These are phyloP conservation scores for Zaprionus lineosus DNA, from an alignment of 2,888 invertebrate species.

Conservation along the genomic window DNA sequence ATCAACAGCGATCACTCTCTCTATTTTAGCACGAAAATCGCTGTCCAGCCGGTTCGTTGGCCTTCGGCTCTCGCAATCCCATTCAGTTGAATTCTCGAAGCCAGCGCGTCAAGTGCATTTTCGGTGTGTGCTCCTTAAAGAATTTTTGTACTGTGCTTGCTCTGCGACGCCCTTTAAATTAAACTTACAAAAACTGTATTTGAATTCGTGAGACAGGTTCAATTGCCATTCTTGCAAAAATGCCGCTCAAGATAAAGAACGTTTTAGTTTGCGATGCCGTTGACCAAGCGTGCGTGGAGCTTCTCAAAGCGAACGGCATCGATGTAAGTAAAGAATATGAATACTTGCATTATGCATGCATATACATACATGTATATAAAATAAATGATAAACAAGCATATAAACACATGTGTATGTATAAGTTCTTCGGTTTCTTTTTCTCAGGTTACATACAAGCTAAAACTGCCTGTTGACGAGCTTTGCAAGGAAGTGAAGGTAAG, in stretches of 20 bases:
- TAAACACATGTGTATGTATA: no score
- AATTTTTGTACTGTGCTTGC: constrained; percentile 2
- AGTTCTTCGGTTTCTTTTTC: constrained; percentile 32
- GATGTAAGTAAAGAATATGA: constrained; percentile 88
- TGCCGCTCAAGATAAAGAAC: constrained; percentile 87
- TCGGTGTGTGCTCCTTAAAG: constrained; percentile 9
- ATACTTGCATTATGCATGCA: no score
- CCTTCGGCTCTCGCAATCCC: constrained; percentile 18
- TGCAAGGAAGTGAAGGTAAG: constrained; percentile 92
- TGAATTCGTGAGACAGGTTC: not conserved
- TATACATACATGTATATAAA: not conserved
- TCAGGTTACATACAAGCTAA: constrained; percentile 87
- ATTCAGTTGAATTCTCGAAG: constrained; percentile 54
- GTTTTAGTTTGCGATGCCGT: constrained; percentile 97
- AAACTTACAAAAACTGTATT: constrained; percentile 4
- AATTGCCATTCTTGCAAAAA: constrained; percentile 56
- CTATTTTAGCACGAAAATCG: no score
- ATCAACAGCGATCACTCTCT: constrained; percentile 22
- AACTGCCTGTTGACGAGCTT: constrained; percentile 90
- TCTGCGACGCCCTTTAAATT: constrained; percentile 1
- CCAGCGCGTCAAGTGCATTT: constrained; percentile 30
- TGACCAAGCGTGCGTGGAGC: constrained; percentile 91
- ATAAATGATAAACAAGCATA: no score
- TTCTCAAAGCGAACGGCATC: constrained; percentile 90
- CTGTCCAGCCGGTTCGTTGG: constrained; percentile 29